Evolutionary conservation across 1,140 invertebrate species (phyloP).

Genomic region (Papilio glaucus): DNA sequence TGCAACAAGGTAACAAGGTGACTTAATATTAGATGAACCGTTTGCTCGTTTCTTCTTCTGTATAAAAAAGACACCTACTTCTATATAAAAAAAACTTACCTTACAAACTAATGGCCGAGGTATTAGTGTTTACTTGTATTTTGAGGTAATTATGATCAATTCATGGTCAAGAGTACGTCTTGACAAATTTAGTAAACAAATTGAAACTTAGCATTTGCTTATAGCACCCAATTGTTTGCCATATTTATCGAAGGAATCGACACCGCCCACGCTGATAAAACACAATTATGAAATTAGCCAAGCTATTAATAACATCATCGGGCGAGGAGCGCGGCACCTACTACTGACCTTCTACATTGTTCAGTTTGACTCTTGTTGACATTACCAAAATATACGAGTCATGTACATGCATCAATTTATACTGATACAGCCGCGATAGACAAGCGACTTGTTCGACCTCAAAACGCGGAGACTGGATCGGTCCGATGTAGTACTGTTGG

Average conservation of each 20-base stretch:
- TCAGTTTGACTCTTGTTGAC: slow-evolving; percentile 43
- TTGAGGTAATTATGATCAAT: not conserved
- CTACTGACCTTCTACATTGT: slow-evolving; percentile 51
- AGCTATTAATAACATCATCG: slow-evolving; percentile 50
- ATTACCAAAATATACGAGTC: slow-evolving; percentile 30
- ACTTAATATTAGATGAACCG: too few species aligned
- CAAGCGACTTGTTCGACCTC: not conserved
- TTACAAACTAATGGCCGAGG: not conserved
- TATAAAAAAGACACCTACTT: too few species aligned
- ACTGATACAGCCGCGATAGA: not conserved
- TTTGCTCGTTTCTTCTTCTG: too few species aligned
- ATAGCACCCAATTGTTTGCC: slow-evolving; percentile 54
- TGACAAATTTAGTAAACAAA: slow-evolving; percentile 56
- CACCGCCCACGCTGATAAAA: slow-evolving; percentile 59
- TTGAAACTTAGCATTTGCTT: slow-evolving; percentile 56
- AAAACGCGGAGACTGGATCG: not conserved
- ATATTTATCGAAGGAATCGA: slow-evolving; percentile 55
- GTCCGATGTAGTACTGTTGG: too few species aligned
- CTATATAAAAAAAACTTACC: slow-evolving; percentile 3
- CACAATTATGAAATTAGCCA: slow-evolving; percentile 64
- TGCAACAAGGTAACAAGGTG: too few species aligned
- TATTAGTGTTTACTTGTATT: not conserved
- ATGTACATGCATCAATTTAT: slow-evolving; percentile 23
- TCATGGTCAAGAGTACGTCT: slow-evolving; percentile 35
- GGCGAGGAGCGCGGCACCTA: slow-evolving; percentile 43